A percentile compares a stretch with the other conserved stretches of the same genome.
Evolutionary conservation across 1,140 invertebrate species (phyloP).

Genomic region (Cryptotermes secundus): DNA sequence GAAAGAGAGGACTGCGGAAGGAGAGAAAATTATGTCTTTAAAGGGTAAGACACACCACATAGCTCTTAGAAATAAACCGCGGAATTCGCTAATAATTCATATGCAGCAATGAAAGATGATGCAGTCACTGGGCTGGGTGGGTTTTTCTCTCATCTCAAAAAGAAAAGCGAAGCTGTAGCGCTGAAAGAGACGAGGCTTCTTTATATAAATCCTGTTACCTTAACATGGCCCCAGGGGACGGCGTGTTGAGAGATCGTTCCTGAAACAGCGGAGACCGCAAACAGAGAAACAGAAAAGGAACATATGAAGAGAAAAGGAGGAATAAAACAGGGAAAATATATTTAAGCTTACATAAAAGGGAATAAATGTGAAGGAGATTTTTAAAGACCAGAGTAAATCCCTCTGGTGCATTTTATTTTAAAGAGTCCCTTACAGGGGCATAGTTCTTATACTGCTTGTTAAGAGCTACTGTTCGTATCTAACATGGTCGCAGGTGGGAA

Average conservation of each 20-base stretch:
- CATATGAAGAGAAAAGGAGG: neutral
- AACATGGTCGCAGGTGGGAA: too few relatives aligned
- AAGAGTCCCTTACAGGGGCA: neutral
- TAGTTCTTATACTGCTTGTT: too few relatives aligned
- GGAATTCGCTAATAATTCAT: neutral
- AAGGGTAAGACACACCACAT: neutral
- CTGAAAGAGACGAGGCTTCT: neutral
- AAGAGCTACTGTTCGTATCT: too few relatives aligned
- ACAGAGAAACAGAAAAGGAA: neutral
- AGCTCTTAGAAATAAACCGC: neutral
- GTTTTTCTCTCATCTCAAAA: neutral
- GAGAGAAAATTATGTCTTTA: neutral
- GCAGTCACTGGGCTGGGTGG: neutral
- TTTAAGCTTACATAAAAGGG: neutral
- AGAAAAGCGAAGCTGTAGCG: neutral
- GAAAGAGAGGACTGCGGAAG: neutral
- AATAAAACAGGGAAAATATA: neutral
- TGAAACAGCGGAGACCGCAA: neutral
- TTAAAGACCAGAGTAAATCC: neutral
- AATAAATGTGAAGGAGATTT: neutral
- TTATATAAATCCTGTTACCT: neutral
- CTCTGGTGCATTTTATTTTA: neutral
- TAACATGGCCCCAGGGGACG: constrained; percentile 3
- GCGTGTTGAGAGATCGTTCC: neutral
- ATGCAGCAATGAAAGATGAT: neutral